A percentile compares a stretch with the other conserved stretches of the same genome.
Conservation (phyloP, 2,113 vertebrate species). For the Malurus elegans region DNA sequence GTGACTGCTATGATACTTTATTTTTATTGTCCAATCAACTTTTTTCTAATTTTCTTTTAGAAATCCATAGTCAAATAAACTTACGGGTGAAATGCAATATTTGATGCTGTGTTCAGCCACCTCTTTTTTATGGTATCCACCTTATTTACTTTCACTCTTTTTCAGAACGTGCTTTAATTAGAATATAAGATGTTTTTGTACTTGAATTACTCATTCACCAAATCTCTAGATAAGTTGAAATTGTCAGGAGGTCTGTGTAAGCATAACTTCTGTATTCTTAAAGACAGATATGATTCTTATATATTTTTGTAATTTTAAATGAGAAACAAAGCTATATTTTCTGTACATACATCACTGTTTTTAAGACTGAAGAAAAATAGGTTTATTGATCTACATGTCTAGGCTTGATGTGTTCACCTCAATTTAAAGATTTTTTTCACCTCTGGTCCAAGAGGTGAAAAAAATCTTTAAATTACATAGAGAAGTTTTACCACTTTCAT, state of each 20-base stretch:
- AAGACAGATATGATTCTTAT: background rate
- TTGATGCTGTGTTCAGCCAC: background rate
- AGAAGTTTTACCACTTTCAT: background rate
- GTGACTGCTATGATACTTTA: background rate
- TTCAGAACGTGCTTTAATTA: background rate
- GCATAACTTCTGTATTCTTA: background rate
- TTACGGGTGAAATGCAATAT: background rate
- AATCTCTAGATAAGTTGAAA: background rate
- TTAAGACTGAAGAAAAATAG: background rate
- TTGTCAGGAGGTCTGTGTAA: background rate
- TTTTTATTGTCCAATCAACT: background rate
- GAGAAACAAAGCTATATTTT: background rate
- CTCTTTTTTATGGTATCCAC: background rate
- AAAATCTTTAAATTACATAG: background rate
- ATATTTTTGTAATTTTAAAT: background rate
- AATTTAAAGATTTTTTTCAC: no score
- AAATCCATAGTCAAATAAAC: background rate
- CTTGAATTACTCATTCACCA: background rate
- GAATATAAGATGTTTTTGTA: background rate
- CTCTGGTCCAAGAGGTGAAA: background rate
- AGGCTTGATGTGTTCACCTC: background rate
- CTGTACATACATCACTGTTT: background rate
- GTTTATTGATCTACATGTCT: background rate
- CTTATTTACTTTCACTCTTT: background rate
- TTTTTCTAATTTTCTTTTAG: background rate